Evolutionary conservation across 2,888 invertebrate species (phyloP).

Genomic region (Catocala sponsa): DNA sequence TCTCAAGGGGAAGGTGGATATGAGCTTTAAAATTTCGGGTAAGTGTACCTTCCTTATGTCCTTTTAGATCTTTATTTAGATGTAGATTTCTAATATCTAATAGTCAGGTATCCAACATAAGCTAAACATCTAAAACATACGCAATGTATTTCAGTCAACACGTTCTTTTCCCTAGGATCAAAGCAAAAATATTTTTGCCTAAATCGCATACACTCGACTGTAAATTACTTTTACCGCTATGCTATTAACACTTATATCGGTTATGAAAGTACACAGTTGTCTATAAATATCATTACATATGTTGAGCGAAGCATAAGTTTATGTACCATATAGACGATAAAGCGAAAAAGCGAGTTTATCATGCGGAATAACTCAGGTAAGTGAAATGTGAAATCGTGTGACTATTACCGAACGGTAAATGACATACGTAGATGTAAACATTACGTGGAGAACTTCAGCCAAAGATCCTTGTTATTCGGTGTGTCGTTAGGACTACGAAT

Average conservation of each 20-base stretch:
- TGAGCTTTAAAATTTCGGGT: slow-evolving; percentile 80
- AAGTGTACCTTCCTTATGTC: slow-evolving; percentile 33
- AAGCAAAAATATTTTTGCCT: background rate
- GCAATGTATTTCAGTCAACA: too few relatives aligned
- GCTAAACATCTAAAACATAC: too few relatives aligned
- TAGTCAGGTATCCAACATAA: too few relatives aligned
- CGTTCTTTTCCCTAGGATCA: too few relatives aligned
- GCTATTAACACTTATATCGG: background rate
- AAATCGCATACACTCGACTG: background rate
- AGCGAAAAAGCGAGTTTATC: slow-evolving; percentile 24
- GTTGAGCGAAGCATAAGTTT: slow-evolving; percentile 8
- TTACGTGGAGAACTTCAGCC: slow-evolving; percentile 17
- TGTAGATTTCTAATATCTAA: too few relatives aligned
- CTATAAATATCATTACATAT: slow-evolving; percentile 5
- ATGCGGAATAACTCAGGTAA: slow-evolving; percentile 29
- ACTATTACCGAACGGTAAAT: slow-evolving; percentile 18
- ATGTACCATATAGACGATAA: slow-evolving; percentile 17
- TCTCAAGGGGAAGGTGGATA: slow-evolving; percentile 81
- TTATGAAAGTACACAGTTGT: background rate
- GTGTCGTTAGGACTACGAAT: slow-evolving; percentile 13
- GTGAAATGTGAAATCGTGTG: slow-evolving; percentile 31
- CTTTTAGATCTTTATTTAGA: too few relatives aligned
- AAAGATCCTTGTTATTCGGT: slow-evolving; percentile 27
- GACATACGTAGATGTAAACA: slow-evolving; percentile 19
- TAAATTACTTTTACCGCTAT: background rate